phyloP scores from a whole-genome alignment of 1,140 invertebrate species.

The Schlechtendalia chinensis region DNA sequence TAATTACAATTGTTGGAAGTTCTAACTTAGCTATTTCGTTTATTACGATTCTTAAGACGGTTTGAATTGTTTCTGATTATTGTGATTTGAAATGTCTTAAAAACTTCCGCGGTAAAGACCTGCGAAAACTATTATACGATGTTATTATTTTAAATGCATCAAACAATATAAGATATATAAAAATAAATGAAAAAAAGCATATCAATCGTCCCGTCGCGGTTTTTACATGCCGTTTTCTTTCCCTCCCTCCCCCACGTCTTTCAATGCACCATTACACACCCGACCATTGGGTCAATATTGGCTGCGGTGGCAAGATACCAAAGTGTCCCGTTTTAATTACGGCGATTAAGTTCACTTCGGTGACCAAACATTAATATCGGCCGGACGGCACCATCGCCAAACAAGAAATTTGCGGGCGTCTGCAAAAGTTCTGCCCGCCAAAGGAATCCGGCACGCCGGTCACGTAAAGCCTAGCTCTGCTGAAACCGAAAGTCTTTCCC shows the following conservation, averaged over 20 bases:
- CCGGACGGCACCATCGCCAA: constrained; percentile 21
- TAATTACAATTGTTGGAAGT: too few relatives aligned
- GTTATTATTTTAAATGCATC: neutral
- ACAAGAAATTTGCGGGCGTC: constrained; percentile 48
- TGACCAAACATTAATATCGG: constrained; percentile 41
- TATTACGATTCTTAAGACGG: too few relatives aligned
- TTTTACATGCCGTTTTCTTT: constrained; percentile 2
- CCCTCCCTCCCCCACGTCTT: too few relatives aligned
- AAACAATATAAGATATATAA: neutral
- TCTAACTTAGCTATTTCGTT: too few relatives aligned
- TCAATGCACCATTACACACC: too few relatives aligned
- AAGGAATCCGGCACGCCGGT: constrained; percentile 43
- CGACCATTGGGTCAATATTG: constrained; percentile 11
- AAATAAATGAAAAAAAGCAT: neutral
- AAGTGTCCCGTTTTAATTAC: constrained; percentile 47
- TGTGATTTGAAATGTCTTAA: neutral
- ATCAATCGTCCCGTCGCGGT: neutral
- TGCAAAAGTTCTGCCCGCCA: constrained; percentile 31
- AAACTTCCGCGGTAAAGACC: neutral
- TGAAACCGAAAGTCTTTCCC: constrained; percentile 46
- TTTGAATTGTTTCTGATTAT: neutral
- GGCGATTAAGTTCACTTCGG: constrained; percentile 46
- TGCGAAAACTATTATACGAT: neutral
- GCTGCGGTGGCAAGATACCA: constrained; percentile 39
- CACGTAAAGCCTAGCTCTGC: constrained; percentile 23